Conservation (phyloP, 2,113 vertebrate species). For the Octodon degus region DNA sequence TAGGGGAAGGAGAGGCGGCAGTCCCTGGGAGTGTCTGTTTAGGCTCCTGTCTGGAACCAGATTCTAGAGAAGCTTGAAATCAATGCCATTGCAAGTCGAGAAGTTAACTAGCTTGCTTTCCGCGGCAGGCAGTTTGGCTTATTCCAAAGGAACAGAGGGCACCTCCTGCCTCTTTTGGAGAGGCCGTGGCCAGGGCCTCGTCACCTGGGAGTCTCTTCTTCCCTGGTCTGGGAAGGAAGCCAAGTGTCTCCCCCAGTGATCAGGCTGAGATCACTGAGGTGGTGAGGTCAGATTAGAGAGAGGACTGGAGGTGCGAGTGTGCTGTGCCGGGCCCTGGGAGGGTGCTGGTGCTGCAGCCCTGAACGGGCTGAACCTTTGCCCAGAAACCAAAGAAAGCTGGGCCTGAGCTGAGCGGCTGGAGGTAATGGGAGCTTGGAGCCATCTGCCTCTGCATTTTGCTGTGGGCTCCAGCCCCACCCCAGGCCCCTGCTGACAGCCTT, state of each 20-base stretch:
- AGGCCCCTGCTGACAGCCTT: not conserved
- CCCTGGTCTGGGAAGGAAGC: not conserved
- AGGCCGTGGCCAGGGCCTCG: not conserved
- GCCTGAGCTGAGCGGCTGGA: not conserved
- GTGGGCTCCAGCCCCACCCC: not conserved
- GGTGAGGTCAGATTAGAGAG: not conserved
- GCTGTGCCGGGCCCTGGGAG: fast-evolving
- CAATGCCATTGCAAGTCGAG: not conserved
- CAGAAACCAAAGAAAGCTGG: not conserved
- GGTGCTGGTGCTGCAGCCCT: not conserved
- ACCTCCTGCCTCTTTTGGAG: not conserved
- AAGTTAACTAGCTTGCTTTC: not conserved
- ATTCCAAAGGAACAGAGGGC: not conserved
- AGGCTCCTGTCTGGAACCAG: not conserved
- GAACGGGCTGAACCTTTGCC: not conserved
- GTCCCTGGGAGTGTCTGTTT: not conserved
- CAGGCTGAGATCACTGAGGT: not conserved
- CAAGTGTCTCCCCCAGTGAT: not conserved
- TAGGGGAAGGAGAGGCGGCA: not conserved
- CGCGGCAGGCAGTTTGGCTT: not conserved
- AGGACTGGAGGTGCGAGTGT: not conserved
- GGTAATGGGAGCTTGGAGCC: not conserved
- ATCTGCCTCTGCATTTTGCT: not conserved
- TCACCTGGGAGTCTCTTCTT: not conserved
- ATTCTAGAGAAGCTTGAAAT: not conserved